Evolutionary conservation across 92 coral and sea anemone species (phyloP), one percentile per base, ranked within the genome.

Genomic region (Pocillopora grandis): DNA sequence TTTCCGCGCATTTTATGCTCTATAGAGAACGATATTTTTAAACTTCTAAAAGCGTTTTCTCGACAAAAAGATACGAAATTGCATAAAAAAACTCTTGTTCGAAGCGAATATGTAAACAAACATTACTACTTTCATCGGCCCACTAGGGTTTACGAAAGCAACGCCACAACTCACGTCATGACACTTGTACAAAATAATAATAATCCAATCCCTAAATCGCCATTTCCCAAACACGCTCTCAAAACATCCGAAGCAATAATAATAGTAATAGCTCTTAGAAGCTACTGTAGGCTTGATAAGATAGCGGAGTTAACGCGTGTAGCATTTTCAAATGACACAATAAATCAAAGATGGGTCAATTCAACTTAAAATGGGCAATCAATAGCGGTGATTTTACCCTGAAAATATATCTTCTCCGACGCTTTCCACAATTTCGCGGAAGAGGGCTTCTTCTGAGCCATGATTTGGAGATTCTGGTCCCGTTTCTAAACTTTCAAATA

Each of bases 381-480:
- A 65, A 64, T 52, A 76, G 19, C 78, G 14, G 70, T 72, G 61
- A 82, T 17, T 88, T 91, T 93, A 95, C 98, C 98, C 98, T 27
- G 98, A 88, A 63, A 96, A 84, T 3, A 96, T 78, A 61, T 96
- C 98, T 66, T 96, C 98, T 37, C 98, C 98, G 17, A 96, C 95
- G 52, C 95, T 96, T 76, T 94, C 98, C 23, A 95, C 92, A 11
- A 96, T 92, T 73, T 92, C 95, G 48, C 89, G 88, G 75, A 96
- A 92, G 13, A 94, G 20, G 3, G 90, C 96, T 48, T 97, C 98
- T 69, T 97, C 99, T 8, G 77, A 74, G 0, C 82, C 77, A 5
- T 84, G 87, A 56, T 58, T 82, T 16, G 92, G 79, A 13, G 93
- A 74, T 18, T 77, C 84, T 66, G 81, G 80, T 23, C 90, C 82